phyloP scores from a whole-genome alignment of 2,888 invertebrate genomes.

The Brachypalpus laphriformis region DNA sequence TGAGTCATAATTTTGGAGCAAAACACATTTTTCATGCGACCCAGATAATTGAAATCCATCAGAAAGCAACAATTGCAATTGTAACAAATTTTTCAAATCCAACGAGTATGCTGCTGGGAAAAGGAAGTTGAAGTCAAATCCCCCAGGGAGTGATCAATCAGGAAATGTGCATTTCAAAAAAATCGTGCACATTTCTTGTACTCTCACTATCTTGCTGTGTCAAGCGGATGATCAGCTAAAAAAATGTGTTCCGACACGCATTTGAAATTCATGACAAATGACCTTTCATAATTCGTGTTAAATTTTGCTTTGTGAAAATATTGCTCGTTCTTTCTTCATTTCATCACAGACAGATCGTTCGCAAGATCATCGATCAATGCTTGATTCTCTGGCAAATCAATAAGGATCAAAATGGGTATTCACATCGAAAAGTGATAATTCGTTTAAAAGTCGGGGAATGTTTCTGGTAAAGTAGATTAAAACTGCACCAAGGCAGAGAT shows the following conservation, averaged over 20 bases:
- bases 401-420: slow-evolving; percentile 49
- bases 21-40: slow-evolving; percentile 11
- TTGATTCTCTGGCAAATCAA: slow-evolving; percentile 59
- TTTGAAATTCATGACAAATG: slow-evolving; percentile 72
- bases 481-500: slow-evolving; percentile 4
- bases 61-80: slow-evolving; percentile 54
- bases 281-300: slow-evolving; percentile 66
- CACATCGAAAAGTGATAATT: slow-evolving; percentile 31
- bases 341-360: slow-evolving; percentile 44
- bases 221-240: slow-evolving; percentile 31
- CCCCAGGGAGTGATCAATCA: slow-evolving; percentile 72
- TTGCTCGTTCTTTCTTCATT: slow-evolving; percentile 5
- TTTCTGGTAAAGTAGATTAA: slow-evolving; percentile 13
- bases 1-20: slow-evolving; percentile 52
- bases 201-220: slow-evolving; percentile 27
- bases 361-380: slow-evolving; percentile 70
- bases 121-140: slow-evolving; percentile 46
- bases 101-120: slow-evolving; percentile 18
- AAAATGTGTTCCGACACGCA: slow-evolving; percentile 53
- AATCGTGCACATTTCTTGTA: slow-evolving; percentile 57
- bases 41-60: slow-evolving; percentile 34
- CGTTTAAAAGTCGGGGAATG: neutral
- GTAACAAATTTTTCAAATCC: slow-evolving; percentile 17
- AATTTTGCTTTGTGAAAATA: slow-evolving; percentile 39
- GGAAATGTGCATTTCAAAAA: slow-evolving; percentile 53